Conservation (phyloP, 1,140 invertebrate species). For the Druon quercuslanigerum region DNA sequence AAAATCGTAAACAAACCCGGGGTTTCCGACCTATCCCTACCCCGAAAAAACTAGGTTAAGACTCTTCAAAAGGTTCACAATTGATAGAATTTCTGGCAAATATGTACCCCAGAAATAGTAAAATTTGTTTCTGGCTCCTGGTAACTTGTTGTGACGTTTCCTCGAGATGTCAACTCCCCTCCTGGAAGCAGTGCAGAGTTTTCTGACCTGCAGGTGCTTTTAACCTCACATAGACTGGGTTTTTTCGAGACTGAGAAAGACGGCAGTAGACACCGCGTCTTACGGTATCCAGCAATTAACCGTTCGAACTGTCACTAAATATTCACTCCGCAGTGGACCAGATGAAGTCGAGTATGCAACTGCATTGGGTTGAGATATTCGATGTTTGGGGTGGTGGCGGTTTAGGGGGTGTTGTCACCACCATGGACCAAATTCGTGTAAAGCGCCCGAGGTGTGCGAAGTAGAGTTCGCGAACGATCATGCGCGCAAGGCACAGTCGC, state of each 20-base stretch:
- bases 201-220: background rate
- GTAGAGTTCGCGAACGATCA: background rate
- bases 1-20: background rate
- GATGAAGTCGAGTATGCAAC: background rate
- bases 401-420: constrained; percentile 19
- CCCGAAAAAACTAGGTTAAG: background rate
- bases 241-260: background rate
- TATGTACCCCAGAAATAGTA: too few relatives aligned
- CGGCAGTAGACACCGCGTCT: background rate
- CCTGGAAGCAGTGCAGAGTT: background rate
- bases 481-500: background rate
- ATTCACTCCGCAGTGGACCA: constrained; percentile 5
- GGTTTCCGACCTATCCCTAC: background rate
- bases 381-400: constrained; percentile 12
- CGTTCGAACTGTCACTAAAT: constrained; percentile 17
- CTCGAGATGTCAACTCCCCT: background rate
- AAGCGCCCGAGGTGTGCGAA: constrained; percentile 21
- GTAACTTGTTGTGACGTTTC: background rate
- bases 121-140: background rate
- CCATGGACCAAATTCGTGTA: constrained; percentile 16
- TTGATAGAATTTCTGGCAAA: too few relatives aligned
- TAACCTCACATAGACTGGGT: background rate
- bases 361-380: background rate
- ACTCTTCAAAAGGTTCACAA: background rate
- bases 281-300: constrained; percentile 30